A percentile compares a stretch with the other conserved stretches of the same genome.
Evolutionary conservation across 2,797 vertebrate species (phyloP).

Genomic region (Acanthiza pusilla): DNA sequence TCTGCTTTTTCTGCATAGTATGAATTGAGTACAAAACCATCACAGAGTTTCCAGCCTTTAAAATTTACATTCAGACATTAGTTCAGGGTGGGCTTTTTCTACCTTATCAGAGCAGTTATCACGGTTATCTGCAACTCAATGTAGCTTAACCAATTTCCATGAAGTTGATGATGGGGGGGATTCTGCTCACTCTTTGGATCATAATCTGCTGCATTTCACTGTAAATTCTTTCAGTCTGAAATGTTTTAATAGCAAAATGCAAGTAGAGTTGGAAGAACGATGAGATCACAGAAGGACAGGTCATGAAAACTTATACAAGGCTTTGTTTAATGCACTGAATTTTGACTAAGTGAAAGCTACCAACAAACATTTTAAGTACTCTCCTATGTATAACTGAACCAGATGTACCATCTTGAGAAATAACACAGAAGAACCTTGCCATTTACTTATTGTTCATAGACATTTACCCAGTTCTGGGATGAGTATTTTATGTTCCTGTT

Average conservation of each 20-base stretch:
- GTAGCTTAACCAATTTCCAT: not conserved
- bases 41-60: not conserved
- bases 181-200: not conserved
- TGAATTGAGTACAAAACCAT: not conserved
- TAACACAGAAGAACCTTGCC: not conserved
- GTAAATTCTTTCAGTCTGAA: not conserved
- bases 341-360: not conserved
- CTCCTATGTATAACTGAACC: not conserved
- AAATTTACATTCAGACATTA: not conserved
- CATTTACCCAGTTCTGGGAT: not conserved
- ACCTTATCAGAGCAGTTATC: not conserved
- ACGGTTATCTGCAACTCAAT: not conserved
- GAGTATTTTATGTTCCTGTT: not conserved
- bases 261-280: not conserved
- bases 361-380: not conserved
- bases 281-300: not conserved
- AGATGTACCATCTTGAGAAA: not conserved
- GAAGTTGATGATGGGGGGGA: accelerated
- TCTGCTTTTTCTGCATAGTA: not conserved
- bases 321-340: not conserved
- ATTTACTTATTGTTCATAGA: not conserved
- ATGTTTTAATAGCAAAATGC: not conserved
- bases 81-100: accelerated
- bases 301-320: not conserved
- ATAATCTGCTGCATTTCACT: not conserved